Percentiles rank a stretch among this genome's conserved stretches.
phyloP scores from a whole-genome alignment of 2,888 invertebrate genomes.

The Saturnia japonica region DNA sequence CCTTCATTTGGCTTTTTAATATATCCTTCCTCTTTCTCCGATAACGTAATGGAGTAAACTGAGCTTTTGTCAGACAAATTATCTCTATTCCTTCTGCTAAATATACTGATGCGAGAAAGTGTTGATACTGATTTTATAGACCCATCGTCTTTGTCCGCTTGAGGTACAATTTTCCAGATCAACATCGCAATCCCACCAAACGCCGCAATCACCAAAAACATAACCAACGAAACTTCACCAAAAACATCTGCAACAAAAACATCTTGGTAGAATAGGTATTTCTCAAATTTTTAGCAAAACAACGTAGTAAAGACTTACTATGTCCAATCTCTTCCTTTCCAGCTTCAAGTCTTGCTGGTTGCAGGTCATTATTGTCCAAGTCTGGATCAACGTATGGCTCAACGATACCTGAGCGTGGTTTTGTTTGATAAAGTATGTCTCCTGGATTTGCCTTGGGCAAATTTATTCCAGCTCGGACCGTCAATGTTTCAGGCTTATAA shows the following conservation, averaged over 20 bases:
- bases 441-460: conserved; percentile 83
- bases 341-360: conserved; percentile 74
- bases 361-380: conserved; percentile 71
- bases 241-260: conserved; percentile 64
- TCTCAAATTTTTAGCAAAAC: background rate
- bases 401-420: conserved; percentile 63
- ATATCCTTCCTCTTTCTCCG: conserved; percentile 69
- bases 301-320: conserved; percentile 48
- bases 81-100: conserved; percentile 66
- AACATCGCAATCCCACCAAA: conserved; percentile 80
- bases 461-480: conserved; percentile 89
- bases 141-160: conserved; percentile 75
- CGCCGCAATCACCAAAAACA: conserved; percentile 82
- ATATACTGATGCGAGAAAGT: conserved; percentile 67
- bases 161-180: conserved; percentile 81
- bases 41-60: conserved; percentile 74
- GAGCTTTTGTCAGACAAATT: conserved; percentile 74
- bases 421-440: conserved; percentile 71
- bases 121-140: conserved; percentile 72
- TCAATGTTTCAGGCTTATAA: conserved; percentile 91
- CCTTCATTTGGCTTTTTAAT: conserved; percentile 61
- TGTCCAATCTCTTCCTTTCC: conserved; percentile 61
- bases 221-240: conserved; percentile 76
- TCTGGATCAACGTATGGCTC: conserved; percentile 71
- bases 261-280: conserved; percentile 6